Base-by-base conservation (phyloP, 2,797 vertebrate species). In the Diceros bicornis region DNA sequence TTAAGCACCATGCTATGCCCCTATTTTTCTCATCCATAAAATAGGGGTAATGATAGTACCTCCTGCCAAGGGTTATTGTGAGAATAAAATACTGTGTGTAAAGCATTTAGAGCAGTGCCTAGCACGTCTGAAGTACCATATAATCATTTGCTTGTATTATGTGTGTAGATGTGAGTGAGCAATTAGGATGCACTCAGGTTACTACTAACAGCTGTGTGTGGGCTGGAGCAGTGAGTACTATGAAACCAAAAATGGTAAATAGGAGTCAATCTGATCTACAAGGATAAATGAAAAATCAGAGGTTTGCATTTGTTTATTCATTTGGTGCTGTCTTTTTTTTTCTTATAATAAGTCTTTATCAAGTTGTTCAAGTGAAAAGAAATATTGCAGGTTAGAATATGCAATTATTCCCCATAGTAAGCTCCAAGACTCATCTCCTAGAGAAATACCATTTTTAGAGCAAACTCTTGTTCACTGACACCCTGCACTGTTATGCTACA, bases 1-100 rank as follows among this genome's bases (percentile, higher is more conserved):
- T 91, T 0, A 59, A 20, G 37, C 32, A 88, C 47, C 4, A 50
- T 6, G 41, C 37, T 89, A 10, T 88, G 72, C 12, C 9, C 64
- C 44, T 7, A 12, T 93, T 93, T 83, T 94, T 47, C 6, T 47
- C n/a, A 41, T 0, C 41, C 93, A 14, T 69, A 96, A 92, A 97
- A 47, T 7, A 29, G 7, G 37, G 59, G 41, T 77, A 0, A 71
- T 57, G 41, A 72, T 52, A 25, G 6, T 52, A 69, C 18, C 23
- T 72, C 52, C 2, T 52, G 3, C 4, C 52, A 75, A 75, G 55
- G 4, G 13, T 64, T 74, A 79, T 83, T 69, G n/a, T 52, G 44
- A 90, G 14, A 72, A n/a, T 34, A 57, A 82, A 62, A 68, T 41
- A 82, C 13, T 55, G 9, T 71, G 34, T 25, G 7, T 29, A 59